Base-by-base conservation (phyloP, 2,797 vertebrate genomes). In the Characodon lateralis region DNA sequence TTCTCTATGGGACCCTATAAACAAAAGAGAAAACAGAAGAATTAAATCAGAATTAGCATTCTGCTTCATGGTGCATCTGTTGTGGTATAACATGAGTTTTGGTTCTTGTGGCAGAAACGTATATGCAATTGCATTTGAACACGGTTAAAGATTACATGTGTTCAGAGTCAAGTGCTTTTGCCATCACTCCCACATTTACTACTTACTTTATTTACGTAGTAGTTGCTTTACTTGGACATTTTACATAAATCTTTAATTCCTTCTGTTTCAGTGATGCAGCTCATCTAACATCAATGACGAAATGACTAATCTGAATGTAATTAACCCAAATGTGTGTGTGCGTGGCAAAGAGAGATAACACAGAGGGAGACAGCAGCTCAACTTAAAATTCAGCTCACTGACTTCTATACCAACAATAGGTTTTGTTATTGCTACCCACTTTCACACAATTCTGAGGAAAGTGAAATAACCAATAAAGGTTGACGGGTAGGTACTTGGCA, bases 1-100 rank as follows among this genome's bases (percentile, higher is more conserved):
- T 99, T 99, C 92, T 98, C 97, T 72, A 98, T 96, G 74, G 98
- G 97, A 77, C 98, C 98, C 98, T 99, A 93, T 72, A 69, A 82
- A 79, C 79, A 51, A 90, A 73, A 90, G 4, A 79, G 59, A 85
- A 18, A 80, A 71, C 1, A 78, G 1, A 69, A 71, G 51, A 69
- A 83, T 41, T 78, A 72, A 2, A 71, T 22, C 58, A 65, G 53
- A 59, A 71, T 5, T 2, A 61, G 18, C 24, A 5, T 31, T 59
- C 35, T 71, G 68, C 43, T 55, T 12, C 43, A 68, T 77, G 51
- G 61, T 28, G 6, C 70, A 80, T 24, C 13, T 20, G 20, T 14
- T 2, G 10, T 65, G 20, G 12, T 2, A 0, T 73, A 9, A 48
- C 46, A 39, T 39, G 1, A 20, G 12, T 24, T 24, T 53, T 24